Evolutionary conservation across 2,888 invertebrate genomes (phyloP).

Genomic region (Lasioglossum leucozonium): DNA sequence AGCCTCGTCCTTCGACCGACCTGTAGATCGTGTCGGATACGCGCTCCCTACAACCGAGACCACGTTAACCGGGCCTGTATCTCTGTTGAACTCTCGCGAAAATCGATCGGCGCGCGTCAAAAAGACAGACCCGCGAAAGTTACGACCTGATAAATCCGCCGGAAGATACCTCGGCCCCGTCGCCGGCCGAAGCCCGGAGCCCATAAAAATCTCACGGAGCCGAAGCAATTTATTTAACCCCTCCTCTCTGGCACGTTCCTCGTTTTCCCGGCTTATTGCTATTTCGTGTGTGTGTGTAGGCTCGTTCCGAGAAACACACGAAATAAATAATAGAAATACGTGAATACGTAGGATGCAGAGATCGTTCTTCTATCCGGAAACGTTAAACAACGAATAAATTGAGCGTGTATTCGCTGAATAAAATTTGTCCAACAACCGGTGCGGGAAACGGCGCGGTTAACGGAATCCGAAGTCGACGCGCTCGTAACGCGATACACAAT

Average conservation of each 20-base stretch:
- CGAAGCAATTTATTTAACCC: neutral
- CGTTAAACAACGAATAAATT: too few relatives aligned
- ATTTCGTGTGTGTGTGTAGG: neutral
- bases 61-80: conserved; percentile 37
- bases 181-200: neutral
- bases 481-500: neutral
- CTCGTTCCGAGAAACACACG: neutral
- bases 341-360: too few relatives aligned
- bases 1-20: conserved; percentile 63
- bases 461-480: neutral
- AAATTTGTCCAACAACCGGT: neutral
- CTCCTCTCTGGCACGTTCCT: neutral
- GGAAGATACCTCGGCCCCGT: neutral
- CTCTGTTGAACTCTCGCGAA: conserved; percentile 40
- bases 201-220: neutral
- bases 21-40: conserved; percentile 65
- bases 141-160: neutral
- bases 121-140: neutral
- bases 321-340: too few relatives aligned
- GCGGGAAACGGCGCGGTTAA: neutral
- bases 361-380: too few relatives aligned
- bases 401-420: too few relatives aligned
- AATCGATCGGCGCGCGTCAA: conserved; percentile 38
- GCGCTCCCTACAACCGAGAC: conserved; percentile 45
- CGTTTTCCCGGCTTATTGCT: neutral